Percentiles rank a stretch among this genome's conserved stretches.
Conservation (phyloP, 1,140 invertebrate genomes). For the Lordiphosa collinella region DNA sequence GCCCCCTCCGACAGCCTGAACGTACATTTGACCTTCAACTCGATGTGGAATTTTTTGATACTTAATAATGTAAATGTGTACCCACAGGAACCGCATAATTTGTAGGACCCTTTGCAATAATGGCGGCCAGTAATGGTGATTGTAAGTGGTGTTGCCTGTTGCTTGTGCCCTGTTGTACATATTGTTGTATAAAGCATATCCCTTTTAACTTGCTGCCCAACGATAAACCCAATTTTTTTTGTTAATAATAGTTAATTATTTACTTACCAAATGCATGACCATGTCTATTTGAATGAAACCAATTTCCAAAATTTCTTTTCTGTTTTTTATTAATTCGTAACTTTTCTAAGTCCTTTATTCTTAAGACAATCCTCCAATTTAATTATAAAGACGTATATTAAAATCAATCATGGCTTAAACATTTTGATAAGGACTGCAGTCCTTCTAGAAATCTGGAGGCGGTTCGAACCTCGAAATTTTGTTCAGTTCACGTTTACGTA, state of each 20-base stretch:
- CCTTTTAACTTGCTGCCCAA: neutral
- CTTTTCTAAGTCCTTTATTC: too few species aligned
- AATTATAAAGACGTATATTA: too few species aligned
- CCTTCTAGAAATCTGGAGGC: too few species aligned
- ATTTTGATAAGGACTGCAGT: too few species aligned
- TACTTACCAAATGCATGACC: neutral
- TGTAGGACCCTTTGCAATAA: constrained; percentile 36
- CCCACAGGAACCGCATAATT: constrained; percentile 66
- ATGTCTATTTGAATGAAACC: too few species aligned
- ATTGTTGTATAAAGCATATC: constrained; percentile 1
- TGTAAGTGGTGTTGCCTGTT: constrained; percentile 52
- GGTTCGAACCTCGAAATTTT: too few species aligned
- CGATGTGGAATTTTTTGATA: constrained; percentile 7
- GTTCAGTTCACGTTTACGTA: too few species aligned
- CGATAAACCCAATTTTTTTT: neutral
- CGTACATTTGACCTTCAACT: constrained; percentile 49
- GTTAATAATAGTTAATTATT: neutral
- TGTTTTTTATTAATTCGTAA: too few species aligned
- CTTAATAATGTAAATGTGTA: constrained; percentile 41
- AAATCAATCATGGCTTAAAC: too few species aligned
- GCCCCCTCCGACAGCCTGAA: constrained; percentile 14
- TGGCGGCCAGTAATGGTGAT: constrained; percentile 65
- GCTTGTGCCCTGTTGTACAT: constrained; percentile 4
- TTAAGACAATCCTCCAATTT: too few species aligned
- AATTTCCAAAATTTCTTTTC: too few species aligned